Conservation (phyloP, 2,113 vertebrate species). For the Aptenodytes forsteri region DNA sequence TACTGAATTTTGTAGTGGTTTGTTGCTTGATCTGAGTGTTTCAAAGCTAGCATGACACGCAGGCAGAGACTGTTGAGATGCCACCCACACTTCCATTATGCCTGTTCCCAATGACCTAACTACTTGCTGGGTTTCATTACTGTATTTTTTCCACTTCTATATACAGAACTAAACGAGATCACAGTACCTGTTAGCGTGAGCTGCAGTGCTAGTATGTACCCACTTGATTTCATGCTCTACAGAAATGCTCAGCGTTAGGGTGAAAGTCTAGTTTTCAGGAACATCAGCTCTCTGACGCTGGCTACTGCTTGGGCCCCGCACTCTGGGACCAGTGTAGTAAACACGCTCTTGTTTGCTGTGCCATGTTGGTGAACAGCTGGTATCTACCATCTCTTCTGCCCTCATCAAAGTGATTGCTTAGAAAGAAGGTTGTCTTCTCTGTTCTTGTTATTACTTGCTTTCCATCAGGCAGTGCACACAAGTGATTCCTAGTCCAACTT, state of each 20-base stretch:
- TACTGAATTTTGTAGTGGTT: not conserved
- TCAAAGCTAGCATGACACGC: not conserved
- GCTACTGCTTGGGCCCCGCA: too few relatives aligned
- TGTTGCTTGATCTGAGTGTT: not conserved
- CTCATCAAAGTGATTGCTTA: not conserved
- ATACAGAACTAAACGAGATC: not conserved
- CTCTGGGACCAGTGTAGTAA: not conserved
- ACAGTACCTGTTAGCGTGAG: not conserved
- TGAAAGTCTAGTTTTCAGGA: not conserved
- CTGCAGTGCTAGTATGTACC: not conserved
- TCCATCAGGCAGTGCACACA: not conserved
- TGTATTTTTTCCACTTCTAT: not conserved
- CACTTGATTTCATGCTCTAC: not conserved
- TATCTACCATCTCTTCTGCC: not conserved
- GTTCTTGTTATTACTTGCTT: too few relatives aligned
- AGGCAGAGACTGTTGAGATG: not conserved
- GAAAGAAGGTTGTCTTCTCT: not conserved
- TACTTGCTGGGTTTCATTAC: not conserved
- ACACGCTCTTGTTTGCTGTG: not conserved
- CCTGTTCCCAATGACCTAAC: constrained; percentile 3
- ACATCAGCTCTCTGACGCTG: not conserved
- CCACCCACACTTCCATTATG: constrained; percentile 15
- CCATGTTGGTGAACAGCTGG: not conserved
- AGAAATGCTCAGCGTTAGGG: too few relatives aligned
- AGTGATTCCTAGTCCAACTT: not conserved